A percentile compares a stretch with the other conserved stretches of the same genome.
phyloP scores from a whole-genome alignment of 2,888 invertebrate genomes.

The Cephalotes varians region DNA sequence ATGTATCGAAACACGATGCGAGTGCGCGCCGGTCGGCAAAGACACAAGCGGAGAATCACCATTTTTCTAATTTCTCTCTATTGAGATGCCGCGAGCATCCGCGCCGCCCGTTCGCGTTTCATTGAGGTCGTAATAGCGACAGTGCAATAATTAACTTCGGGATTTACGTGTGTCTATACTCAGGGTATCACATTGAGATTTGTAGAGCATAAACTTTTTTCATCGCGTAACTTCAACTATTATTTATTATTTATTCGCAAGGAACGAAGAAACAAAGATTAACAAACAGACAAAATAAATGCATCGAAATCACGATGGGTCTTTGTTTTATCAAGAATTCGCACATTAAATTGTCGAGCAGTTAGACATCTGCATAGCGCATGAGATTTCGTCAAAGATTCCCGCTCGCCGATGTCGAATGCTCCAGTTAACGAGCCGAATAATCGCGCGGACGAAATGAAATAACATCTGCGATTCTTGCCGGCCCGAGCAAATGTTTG shows the following conservation, averaged over 20 bases:
- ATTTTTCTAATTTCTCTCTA: not conserved
- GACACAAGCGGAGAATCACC: not conserved
- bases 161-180: not conserved
- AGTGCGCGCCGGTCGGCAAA: slow-evolving; percentile 21
- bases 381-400: slow-evolving; percentile 60
- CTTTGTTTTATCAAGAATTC: not conserved
- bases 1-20: slow-evolving; percentile 20
- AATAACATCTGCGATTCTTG: slow-evolving; percentile 65
- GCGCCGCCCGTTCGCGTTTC: not conserved
- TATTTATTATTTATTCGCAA: not conserved
- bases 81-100: not conserved
- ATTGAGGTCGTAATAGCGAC: not conserved
- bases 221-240: not conserved
- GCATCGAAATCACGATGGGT: not conserved
- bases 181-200: not conserved
- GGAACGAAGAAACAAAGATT: not conserved
- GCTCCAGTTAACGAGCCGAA: slow-evolving; percentile 66
- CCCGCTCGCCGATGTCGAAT: slow-evolving; percentile 58
- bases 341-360: not conserved
- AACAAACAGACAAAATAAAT: not conserved
- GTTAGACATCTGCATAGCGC: slow-evolving; percentile 50
- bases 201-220: not conserved
- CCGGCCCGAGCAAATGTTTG: slow-evolving; percentile 69
- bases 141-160: slow-evolving; percentile 6
- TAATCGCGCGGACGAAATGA: slow-evolving; percentile 66